Evolutionary conservation across 2,797 vertebrate genomes (phyloP), one percentile per base, ranked within the genome.

Genomic region (Molossus molossus): DNA sequence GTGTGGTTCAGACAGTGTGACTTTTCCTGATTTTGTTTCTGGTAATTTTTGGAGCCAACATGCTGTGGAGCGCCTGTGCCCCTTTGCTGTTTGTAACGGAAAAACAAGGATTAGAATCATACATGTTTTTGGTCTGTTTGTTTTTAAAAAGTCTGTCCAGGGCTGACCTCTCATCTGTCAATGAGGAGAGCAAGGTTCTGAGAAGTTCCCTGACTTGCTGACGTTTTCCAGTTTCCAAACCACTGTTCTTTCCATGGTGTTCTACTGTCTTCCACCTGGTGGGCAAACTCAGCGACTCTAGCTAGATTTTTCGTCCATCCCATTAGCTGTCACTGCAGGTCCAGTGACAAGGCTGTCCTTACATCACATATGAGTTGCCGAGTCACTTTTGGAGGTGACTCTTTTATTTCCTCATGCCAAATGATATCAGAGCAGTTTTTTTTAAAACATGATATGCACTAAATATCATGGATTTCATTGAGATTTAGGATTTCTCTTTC

Each of bases 21-120:
- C 6, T 60, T 90, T 77, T 87, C 27, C 83, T 29, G 13, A 91
- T 77, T 67, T 94, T 72, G 60, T 88, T 97, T 96, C 85, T 64
- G 25, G 29, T 14, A 87, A 57, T 37, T 93, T 95, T 94, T 73
- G 55, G 50, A 55, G 64, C 25, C 21, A 18, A 27, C 89, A 87
- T 70, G 40, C 65, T 57, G 0, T 27, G 33, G 48, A 18, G 12
- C 20, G 45, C 80, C 67, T 57, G 7, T 23, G 0, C 27, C 6
- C 73, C 27, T 23, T 90, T 90, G 48, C 86, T 76, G 12, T 53
- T 85, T 86, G 50, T 82, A 73, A 9, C 18, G 69, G 64, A 53
- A 37, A 90, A 92, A 64, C 55, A 87, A 87, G 58, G 15, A 10
- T 70, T 90, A 6, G 82, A 82, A 80, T 93, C 6, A 23, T 37